Conservation (phyloP, 1,140 invertebrate genomes). For the Nephila pilipes region DNA sequence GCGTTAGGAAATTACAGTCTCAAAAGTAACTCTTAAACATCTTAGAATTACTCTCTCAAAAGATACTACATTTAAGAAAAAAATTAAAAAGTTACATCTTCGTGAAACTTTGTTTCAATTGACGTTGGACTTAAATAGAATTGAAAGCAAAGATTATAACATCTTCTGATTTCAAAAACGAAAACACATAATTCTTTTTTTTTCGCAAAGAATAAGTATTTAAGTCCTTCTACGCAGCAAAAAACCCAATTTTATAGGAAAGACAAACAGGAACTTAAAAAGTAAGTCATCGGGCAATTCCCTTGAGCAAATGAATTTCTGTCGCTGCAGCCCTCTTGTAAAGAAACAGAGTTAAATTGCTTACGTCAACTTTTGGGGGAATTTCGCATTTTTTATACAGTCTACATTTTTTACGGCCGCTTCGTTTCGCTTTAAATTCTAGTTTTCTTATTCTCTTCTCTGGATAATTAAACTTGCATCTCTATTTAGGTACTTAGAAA, state of each 20-base stretch:
- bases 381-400: background rate
- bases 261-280: constrained; percentile 13
- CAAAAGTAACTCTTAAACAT: too few species aligned
- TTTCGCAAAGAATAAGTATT: too few species aligned
- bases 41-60: too few species aligned
- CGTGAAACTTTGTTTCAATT: too few species aligned
- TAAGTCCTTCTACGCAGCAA: background rate
- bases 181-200: too few species aligned
- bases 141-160: too few species aligned
- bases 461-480: background rate
- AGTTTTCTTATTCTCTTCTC: background rate
- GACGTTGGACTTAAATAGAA: too few species aligned
- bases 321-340: background rate
- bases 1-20: too few species aligned
- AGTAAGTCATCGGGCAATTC: background rate
- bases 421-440: background rate
- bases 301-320: constrained; percentile 39
- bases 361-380: constrained; percentile 12
- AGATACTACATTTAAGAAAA: too few species aligned
- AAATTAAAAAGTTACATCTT: too few species aligned
- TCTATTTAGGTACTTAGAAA: too few species aligned
- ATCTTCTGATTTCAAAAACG: too few species aligned
- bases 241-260: background rate
- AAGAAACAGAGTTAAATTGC: constrained; percentile 13
- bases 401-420: background rate